A percentile compares a stretch with the other conserved stretches of the same genome.
Evolutionary conservation across 2,888 invertebrate genomes (phyloP).

Genomic region (Tupiocoris notatus): DNA sequence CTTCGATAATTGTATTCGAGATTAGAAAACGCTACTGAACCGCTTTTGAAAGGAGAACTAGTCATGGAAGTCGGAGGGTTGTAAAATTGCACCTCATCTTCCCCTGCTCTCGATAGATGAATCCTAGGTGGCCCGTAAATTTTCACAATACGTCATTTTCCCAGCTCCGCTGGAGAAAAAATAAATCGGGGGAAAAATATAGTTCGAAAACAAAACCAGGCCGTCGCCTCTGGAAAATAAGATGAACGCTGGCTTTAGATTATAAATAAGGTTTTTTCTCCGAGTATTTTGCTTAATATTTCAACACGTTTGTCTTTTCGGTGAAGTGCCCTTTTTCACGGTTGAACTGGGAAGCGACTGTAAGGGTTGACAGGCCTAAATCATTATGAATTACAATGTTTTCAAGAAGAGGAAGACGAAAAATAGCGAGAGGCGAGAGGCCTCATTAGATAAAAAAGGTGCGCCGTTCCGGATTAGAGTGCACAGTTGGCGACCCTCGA

Average conservation of each 20-base stretch:
- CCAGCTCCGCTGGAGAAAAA: no score
- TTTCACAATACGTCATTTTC: no score
- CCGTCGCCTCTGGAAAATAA: not conserved
- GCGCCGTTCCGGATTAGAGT: constrained; percentile 26
- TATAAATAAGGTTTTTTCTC: constrained; percentile 28
- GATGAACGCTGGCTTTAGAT: constrained; percentile 9
- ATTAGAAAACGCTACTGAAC: no score
- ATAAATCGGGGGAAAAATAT: constrained; percentile 2
- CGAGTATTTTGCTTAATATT: constrained; percentile 27
- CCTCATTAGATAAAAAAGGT: constrained; percentile 29
- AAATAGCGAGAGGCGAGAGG: no score
- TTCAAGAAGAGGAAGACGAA: not conserved
- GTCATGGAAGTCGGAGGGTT: no score
- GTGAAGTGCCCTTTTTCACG: no score
- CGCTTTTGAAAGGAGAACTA: no score
- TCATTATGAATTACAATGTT: constrained; percentile 38
- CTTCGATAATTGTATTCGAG: no score
- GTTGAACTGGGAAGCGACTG: constrained; percentile 1
- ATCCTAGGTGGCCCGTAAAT: no score
- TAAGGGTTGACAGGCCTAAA: constrained; percentile 33
- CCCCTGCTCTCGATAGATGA: no score
- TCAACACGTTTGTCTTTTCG: not conserved
- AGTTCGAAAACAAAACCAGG: not conserved
- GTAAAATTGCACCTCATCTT: no score
- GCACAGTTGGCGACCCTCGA: no score